These are phyloP conservation scores for Plectrocnemia conspersa DNA, from an alignment of 1,140 invertebrate genomes.

Conservation along the genomic window DNA sequence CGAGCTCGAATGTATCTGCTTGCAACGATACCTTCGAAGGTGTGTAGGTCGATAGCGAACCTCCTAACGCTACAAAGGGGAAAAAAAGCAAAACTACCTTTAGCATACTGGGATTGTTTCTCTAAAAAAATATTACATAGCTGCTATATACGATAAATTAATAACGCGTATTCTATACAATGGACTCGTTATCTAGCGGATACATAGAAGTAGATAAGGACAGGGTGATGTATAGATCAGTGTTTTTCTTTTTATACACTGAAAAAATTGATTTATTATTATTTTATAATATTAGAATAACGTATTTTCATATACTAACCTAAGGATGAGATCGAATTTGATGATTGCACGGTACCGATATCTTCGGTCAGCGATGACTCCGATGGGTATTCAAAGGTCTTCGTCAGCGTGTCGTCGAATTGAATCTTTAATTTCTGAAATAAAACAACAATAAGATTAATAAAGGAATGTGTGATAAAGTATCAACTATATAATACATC, in stretches of 20 bases:
- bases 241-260: constrained; percentile 21
- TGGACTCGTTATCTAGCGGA: constrained; percentile 29
- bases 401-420: constrained; percentile 76
- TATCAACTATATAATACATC: too few species aligned
- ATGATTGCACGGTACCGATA: constrained; percentile 10
- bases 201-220: constrained; percentile 25
- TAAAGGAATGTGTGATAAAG: too few species aligned
- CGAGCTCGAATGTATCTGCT: constrained; percentile 44
- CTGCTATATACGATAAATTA: not conserved
- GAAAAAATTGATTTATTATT: constrained; percentile 13
- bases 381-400: constrained; percentile 82
- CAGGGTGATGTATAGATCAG: constrained; percentile 20
- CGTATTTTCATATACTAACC: constrained; percentile 16
- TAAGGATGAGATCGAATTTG: constrained; percentile 20
- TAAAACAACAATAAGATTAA: constrained; percentile 18
- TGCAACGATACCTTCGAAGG: constrained; percentile 43
- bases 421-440: constrained; percentile 71
- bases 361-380: constrained; percentile 72
- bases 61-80: constrained; percentile 39
- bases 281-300: not conserved
- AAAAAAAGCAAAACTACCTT: constrained; percentile 18
- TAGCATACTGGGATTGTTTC: too few species aligned
- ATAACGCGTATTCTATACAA: constrained; percentile 17
- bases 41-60: constrained; percentile 44
- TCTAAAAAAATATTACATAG: not conserved